A percentile compares a stretch with the other conserved stretches of the same genome.
phyloP scores from a whole-genome alignment of 2,113 vertebrate species.

The Prietella phreatophila region DNA sequence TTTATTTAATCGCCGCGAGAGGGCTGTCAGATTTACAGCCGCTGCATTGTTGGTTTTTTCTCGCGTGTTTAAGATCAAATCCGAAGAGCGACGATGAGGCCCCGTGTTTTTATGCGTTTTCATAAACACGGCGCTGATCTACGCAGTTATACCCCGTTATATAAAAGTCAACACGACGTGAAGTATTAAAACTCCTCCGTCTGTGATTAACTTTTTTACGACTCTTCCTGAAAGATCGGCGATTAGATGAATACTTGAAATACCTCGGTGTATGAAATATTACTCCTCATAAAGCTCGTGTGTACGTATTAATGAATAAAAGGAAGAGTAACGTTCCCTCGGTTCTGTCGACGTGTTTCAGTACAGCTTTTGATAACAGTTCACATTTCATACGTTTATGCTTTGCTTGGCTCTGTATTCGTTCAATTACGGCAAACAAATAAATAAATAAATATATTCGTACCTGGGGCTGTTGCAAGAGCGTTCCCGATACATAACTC shows the following conservation, averaged over 20 bases:
- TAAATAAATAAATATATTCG: neutral
- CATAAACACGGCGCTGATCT: neutral
- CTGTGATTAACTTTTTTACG: neutral
- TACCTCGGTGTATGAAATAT: neutral
- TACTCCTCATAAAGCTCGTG: neutral
- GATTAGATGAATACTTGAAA: neutral
- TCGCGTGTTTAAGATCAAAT: neutral
- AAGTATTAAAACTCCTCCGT: neutral
- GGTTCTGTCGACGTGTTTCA: too few species aligned
- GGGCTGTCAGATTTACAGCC: neutral
- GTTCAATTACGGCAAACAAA: neutral
- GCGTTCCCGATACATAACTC: conserved; percentile 85
- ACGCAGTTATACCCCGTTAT: neutral
- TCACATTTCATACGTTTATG: neutral
- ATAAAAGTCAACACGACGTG: neutral
- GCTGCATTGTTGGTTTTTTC: neutral
- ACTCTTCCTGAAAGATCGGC: neutral
- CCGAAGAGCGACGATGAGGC: neutral
- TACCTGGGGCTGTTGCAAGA: conserved; percentile 94
- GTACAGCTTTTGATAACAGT: neutral
- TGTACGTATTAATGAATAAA: neutral
- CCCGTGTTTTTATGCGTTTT: neutral
- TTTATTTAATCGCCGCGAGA: neutral
- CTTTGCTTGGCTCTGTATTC: neutral
- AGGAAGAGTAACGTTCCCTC: neutral